Evolutionary conservation across 2,113 vertebrate species (phyloP).

Genomic region (Cardinalis cardinalis): DNA sequence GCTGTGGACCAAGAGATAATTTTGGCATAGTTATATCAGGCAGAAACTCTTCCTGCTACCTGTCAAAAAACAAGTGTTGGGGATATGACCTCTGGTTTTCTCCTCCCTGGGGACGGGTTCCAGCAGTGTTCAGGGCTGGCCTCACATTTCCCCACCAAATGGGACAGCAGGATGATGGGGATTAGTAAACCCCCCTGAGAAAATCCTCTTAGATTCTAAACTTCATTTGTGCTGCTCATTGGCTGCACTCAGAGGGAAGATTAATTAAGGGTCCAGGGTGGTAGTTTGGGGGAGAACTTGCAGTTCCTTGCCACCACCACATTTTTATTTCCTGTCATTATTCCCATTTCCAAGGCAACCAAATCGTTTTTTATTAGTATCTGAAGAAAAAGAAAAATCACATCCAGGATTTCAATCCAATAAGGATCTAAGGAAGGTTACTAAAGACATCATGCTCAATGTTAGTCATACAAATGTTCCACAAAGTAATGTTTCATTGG

Average conservation of each 20-base stretch:
- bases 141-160: not conserved
- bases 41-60: not conserved
- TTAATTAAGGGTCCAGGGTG: not conserved
- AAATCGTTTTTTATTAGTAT: not conserved
- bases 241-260: not conserved
- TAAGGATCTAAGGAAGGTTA: not conserved
- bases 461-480: not conserved
- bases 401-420: not conserved
- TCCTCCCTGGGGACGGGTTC: not conserved
- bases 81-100: not conserved
- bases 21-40: not conserved
- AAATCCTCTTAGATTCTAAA: conserved; percentile 21
- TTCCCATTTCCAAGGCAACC: not conserved
- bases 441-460: not conserved
- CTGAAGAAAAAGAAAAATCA: not conserved
- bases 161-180: not conserved
- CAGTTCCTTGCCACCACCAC: not conserved
- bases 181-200: conserved; percentile 15
- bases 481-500: not conserved
- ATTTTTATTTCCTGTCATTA: not conserved
- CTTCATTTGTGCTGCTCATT: not conserved
- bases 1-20: not conserved
- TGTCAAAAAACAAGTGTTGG: not conserved
- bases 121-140: not conserved
- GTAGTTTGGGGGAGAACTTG: not conserved